Base-by-base conservation (phyloP, 2,113 vertebrate species). In the Solenodon paradoxus region DNA sequence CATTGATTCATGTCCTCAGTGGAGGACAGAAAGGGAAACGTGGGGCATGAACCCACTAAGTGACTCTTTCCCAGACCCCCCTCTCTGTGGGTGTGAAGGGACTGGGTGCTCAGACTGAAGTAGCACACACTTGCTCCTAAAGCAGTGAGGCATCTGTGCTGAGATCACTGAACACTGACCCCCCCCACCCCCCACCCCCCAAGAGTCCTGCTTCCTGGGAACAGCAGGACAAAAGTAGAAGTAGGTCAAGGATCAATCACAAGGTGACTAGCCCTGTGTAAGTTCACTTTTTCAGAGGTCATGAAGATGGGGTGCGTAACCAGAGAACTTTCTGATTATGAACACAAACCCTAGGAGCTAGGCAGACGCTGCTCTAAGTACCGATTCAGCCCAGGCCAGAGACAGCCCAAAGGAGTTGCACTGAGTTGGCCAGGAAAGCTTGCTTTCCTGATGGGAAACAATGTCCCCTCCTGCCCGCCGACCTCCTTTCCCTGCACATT, bases 301-400 rank as follows among this genome's bases (percentile, higher is more conserved):
- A 49, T 32, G 28, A 22, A 72, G 90, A 64, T 89, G 20, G 19
- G 45, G 22, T 86, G 47, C n/a, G 78, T 49, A 64, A 84, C 74
- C 92, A 79, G 83, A 96, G 51, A 95, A 71, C 55, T 84, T 75
- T 93, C 74, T 93, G 59, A 91, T 92, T 92, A 59, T 24, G 71
- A 89, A 95, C 28, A 9, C n/a, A 84, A 74, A 57, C 55, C 57
- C n/a, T 30, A 78, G 55, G 63, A 92, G 38, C 24, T 13, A 26
- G 55, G 16, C 28, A 47, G 72, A 91, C 45, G 55, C n/a, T 78
- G 11, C 88, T 32, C 35, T 69, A 85, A 71, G 49, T 32, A 57
- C 38, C 89, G 86, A 75, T 59, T 88, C 28, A 88, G 28, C 64
- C 55, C 35, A 80, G 85, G n/a, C 32, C 6, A 16, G 68, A 51